Evolutionary conservation across 2,888 invertebrate species (phyloP).

Genomic region (Nephrotoma appendiculata): DNA sequence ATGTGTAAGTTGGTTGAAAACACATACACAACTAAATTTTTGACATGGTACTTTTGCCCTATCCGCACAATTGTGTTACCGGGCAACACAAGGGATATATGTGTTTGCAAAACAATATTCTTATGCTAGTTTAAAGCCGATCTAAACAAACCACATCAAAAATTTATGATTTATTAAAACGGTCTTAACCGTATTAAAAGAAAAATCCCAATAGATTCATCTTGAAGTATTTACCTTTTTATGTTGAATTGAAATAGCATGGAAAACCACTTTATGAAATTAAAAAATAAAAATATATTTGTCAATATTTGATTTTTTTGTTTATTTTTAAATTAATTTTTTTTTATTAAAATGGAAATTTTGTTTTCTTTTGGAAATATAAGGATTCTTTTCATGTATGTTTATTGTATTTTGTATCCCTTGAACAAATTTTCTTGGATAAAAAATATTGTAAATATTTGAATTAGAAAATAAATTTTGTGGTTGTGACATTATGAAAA

Average conservation of each 20-base stretch:
- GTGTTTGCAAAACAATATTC: not conserved
- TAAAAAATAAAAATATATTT: not conserved
- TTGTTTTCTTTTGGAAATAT: not conserved
- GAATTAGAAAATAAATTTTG: not conserved
- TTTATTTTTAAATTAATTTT: not conserved
- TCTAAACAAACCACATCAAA: not conserved
- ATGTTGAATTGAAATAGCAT: not conserved
- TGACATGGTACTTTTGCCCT: too few species aligned
- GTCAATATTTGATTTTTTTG: not conserved
- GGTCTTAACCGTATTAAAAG: not conserved
- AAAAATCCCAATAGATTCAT: not conserved
- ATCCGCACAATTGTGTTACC: too few species aligned
- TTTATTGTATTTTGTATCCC: not conserved
- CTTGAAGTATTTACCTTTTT: not conserved
- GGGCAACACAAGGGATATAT: too few species aligned
- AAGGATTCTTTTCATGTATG: not conserved
- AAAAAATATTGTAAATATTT: not conserved
- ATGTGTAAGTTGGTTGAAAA: too few species aligned
- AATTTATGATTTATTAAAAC: not conserved
- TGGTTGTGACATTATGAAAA: not conserved
- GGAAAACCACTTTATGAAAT: not conserved
- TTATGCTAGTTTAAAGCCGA: not conserved
- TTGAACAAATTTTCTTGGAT: not conserved
- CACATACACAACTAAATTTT: too few species aligned
- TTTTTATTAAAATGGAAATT: not conserved